Conservation (phyloP, 2,888 invertebrate species). For the Xylophagus ater region DNA sequence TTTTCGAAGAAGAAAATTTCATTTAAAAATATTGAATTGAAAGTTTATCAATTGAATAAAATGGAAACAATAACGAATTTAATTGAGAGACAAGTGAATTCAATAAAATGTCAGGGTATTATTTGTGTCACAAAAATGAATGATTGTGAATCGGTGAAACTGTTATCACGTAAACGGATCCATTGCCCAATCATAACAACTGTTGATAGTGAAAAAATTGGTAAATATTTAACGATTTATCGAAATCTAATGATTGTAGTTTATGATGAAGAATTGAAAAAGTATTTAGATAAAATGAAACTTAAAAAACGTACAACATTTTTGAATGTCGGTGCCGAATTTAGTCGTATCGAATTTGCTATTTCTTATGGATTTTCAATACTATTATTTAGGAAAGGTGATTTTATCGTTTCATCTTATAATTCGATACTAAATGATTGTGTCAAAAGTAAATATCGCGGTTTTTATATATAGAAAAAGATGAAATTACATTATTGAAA, state of each 20-base stretch:
- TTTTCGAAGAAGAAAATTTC: too few species aligned
- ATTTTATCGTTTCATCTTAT: conserved; percentile 26
- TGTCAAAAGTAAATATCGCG: conserved; percentile 23
- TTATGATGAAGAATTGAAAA: conserved; percentile 21
- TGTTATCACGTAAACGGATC: conserved; percentile 19
- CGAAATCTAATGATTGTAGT: conserved; percentile 29
- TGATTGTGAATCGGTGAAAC: neutral
- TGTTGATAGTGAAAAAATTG: conserved; percentile 12
- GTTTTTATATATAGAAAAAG: conserved; percentile 26
- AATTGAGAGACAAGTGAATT: too few species aligned
- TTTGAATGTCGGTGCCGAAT: too few species aligned
- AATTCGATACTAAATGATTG: conserved; percentile 7
- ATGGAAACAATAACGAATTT: too few species aligned
- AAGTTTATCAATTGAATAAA: too few species aligned
- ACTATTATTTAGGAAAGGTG: conserved; percentile 25
- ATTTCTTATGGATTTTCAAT: conserved; percentile 5
- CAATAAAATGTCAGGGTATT: conserved; percentile 33
- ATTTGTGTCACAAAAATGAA: conserved; percentile 25
- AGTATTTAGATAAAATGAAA: neutral
- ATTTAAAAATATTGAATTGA: too few species aligned
- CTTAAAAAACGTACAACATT: too few species aligned
- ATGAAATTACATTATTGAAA: too few species aligned
- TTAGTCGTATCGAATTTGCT: conserved; percentile 2
- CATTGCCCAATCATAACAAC: conserved; percentile 34
- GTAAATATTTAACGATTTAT: conserved; percentile 23